Evolutionary conservation across 2,888 invertebrate genomes (phyloP), one percentile per base, ranked within the genome.

Genomic region (Melanostoma scalare): DNA sequence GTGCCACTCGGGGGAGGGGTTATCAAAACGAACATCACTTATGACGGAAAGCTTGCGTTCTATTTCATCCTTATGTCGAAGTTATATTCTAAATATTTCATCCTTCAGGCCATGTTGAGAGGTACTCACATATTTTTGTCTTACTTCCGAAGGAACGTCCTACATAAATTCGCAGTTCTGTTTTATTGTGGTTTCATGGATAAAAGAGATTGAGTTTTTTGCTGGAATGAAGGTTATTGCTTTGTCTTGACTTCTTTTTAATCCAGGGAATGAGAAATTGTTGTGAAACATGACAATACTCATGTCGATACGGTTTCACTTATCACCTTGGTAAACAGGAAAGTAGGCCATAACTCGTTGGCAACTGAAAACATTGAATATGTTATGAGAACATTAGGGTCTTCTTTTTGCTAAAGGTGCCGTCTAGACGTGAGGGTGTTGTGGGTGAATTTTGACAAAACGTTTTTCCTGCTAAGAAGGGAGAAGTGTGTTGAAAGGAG

Each of bases 251-350:
- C 20, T 20, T 20, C 20, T 38, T 8, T 38, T 58, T 48, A 3
- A 9, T 58, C 6, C 8, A 8, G 30, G 1, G 20, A 42, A n/a
- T 6, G n/a, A 48, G 35, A 42, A 69, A 53, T 55, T 10, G 46
- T 60, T 53, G 46, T 78, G 42, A n/a, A 42, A 67, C 71, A 60
- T 78, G 77, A n/a, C 65, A 67, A 72, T 78, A 61, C 40, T 72
- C 67, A 67, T 72, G 67, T 67, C 65, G 56, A 67, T 53, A 46
- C 52, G 65, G 65, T 40, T 52, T 72, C 40, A 67, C 42, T 78
- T 71, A 61, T 46, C 38, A 10, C 46, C 9, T 48, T 53, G 36
- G 52, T 58, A 44, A 63, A 36, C 72, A 31, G 31, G n/a, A 42
- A 42, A 42, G 8, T 42, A 8, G 42, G 42, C 6, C 42, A 42